phyloP scores from a whole-genome alignment of 1,140 invertebrate genomes.

The Subanguina moxae region DNA sequence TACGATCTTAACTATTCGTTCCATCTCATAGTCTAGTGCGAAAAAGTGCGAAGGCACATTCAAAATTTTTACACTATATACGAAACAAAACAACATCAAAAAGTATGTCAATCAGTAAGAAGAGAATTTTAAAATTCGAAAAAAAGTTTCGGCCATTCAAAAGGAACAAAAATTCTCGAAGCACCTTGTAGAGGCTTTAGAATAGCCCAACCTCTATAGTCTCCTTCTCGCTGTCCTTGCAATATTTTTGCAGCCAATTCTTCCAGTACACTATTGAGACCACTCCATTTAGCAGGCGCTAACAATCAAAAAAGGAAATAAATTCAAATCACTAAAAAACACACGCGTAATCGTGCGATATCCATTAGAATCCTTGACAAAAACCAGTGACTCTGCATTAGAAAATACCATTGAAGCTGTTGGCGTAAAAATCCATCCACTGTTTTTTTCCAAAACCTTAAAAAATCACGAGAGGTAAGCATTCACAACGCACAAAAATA shows the following conservation, averaged over 20 bases:
- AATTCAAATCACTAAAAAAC: conserved; percentile 7
- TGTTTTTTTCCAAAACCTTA: conserved; percentile 49
- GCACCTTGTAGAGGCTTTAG: too few species aligned
- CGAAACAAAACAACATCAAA: too few species aligned
- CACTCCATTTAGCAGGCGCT: conserved; percentile 50
- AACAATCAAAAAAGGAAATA: neutral
- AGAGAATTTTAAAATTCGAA: too few species aligned
- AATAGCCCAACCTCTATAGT: too few species aligned
- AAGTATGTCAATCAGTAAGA: too few species aligned
- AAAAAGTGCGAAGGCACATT: too few species aligned
- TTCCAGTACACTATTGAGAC: conserved; percentile 38
- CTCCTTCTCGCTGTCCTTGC: neutral
- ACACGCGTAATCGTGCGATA: conserved; percentile 37
- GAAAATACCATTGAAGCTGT: conserved; percentile 46
- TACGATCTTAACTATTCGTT: too few species aligned
- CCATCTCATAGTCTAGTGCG: too few species aligned
- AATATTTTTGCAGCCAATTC: conserved; percentile 39
- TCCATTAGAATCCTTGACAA: conserved; percentile 27
- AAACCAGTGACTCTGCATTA: conserved; percentile 43
- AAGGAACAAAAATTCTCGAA: too few species aligned
- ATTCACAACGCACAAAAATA: conserved; percentile 1
- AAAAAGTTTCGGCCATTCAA: too few species aligned
- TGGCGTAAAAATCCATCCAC: conserved; percentile 51
- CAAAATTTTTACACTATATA: too few species aligned
- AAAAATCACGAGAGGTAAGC: neutral